A percentile compares a stretch with the other conserved stretches of the same genome.
Evolutionary conservation across 35 echinoderm and acorn worm species (phyloP).

Genomic region (Nesometra sesokonis): DNA sequence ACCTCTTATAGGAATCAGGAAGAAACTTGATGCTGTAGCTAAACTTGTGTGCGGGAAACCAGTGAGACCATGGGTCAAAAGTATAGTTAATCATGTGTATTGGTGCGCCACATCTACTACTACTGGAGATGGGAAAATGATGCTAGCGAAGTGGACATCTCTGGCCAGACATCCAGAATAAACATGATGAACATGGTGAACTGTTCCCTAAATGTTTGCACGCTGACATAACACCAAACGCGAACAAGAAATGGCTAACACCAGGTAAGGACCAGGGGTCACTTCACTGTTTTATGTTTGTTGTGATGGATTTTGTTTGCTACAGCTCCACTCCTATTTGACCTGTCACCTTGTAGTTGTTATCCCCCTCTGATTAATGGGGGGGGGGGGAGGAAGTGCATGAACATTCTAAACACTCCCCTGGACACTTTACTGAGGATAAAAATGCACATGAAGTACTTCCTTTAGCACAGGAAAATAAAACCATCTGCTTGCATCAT

Average conservation of each 20-base stretch:
- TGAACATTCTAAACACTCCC: not conserved
- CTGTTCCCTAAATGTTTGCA: constrained; percentile 5
- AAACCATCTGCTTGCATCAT: too few relatives aligned
- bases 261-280: not conserved
- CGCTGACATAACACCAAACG: not conserved
- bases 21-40: not conserved
- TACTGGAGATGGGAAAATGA: not conserved
- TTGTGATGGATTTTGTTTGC: not conserved
- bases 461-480: too few relatives aligned
- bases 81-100: constrained; percentile 19
- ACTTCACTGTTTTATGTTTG: not conserved
- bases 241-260: constrained; percentile 23
- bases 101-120: constrained; percentile 8
- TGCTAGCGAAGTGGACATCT: not conserved
- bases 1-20: not conserved
- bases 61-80: not conserved
- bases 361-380: too few relatives aligned
- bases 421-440: too few relatives aligned
- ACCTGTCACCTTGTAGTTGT: too few relatives aligned
- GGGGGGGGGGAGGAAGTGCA: too few relatives aligned
- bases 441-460: too few relatives aligned
- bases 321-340: too few relatives aligned
- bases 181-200: constrained; percentile 5
- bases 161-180: not conserved
- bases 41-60: not conserved